Percentiles rank a stretch among this genome's conserved stretches.
Conservation (phyloP, 2,888 invertebrate genomes). For the Cynaeus angustus region DNA sequence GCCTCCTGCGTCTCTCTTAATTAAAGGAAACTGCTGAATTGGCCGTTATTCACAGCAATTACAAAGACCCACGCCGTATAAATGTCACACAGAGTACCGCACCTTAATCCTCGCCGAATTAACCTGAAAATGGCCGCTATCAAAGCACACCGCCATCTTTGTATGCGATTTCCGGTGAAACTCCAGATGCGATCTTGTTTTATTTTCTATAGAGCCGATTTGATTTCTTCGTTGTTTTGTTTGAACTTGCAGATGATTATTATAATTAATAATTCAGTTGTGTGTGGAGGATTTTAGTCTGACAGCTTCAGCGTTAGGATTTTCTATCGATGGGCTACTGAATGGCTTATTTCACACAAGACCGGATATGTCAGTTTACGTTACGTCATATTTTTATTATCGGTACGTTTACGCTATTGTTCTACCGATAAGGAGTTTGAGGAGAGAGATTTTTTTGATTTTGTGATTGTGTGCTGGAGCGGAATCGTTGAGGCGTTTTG, state of each 20-base stretch:
- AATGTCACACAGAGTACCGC: conserved; percentile 55
- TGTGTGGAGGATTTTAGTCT: conserved; percentile 47
- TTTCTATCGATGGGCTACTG: conserved; percentile 56
- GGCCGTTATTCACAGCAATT: conserved; percentile 57
- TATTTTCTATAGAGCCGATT: neutral
- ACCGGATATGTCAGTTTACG: conserved; percentile 62
- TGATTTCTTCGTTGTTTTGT: neutral
- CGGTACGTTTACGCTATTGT: conserved; percentile 26
- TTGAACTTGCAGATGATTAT: conserved; percentile 9
- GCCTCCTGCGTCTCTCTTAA: conserved; percentile 46
- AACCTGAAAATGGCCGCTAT: conserved; percentile 55
- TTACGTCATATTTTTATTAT: conserved; percentile 60
- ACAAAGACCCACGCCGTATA: conserved; percentile 55
- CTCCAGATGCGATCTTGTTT: conserved; percentile 13
- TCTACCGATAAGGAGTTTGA: conserved; percentile 33
- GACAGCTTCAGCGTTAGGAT: conserved; percentile 60
- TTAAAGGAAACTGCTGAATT: conserved; percentile 59
- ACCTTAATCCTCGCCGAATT: conserved; percentile 50
- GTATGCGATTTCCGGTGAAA: conserved; percentile 46
- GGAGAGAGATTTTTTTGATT: conserved; percentile 9
- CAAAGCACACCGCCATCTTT: conserved; percentile 57
- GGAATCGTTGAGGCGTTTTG: conserved; percentile 34
- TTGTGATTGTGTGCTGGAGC: conserved; percentile 20
- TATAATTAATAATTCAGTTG: conserved; percentile 23
- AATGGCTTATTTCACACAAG: conserved; percentile 59